phyloP scores from a whole-genome alignment of 2,113 vertebrate genomes.

The Chaenocephalus aceratus region DNA sequence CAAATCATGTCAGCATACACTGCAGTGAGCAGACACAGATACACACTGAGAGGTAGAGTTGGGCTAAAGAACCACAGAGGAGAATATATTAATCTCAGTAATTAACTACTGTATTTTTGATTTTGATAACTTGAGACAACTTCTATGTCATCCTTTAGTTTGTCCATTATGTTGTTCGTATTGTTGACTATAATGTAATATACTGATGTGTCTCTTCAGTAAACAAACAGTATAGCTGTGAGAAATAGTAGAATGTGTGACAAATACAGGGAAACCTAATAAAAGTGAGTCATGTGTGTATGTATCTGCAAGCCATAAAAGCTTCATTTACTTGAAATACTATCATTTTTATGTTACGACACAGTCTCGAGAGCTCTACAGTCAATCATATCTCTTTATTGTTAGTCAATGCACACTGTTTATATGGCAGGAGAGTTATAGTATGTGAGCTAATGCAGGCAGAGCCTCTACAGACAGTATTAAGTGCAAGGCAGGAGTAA shows the following conservation, averaged over 20 bases:
- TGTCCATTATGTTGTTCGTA: background rate
- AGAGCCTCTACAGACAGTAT: constrained; percentile 29
- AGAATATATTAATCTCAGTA: background rate
- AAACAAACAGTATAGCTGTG: background rate
- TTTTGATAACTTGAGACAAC: too few relatives aligned
- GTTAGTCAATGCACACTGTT: background rate
- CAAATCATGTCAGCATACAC: constrained; percentile 7
- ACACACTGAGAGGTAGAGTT: constrained; percentile 3
- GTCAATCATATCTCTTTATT: background rate
- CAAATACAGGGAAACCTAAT: background rate
- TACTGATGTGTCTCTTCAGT: background rate
- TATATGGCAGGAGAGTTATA: background rate
- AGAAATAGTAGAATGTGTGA: background rate
- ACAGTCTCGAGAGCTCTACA: background rate
- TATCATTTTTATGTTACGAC: background rate
- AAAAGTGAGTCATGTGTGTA: constrained; percentile 1
- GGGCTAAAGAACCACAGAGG: background rate
- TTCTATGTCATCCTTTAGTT: background rate
- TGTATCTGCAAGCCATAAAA: constrained; percentile 4
- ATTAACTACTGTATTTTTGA: background rate
- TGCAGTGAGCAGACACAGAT: constrained; percentile 10
- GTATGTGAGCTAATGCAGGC: constrained; percentile 25
- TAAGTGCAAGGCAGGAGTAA: constrained; percentile 38
- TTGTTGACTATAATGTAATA: background rate
- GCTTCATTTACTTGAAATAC: background rate